Base-by-base conservation (phyloP, 2,888 invertebrate species). In the Ischnura elegans region DNA sequence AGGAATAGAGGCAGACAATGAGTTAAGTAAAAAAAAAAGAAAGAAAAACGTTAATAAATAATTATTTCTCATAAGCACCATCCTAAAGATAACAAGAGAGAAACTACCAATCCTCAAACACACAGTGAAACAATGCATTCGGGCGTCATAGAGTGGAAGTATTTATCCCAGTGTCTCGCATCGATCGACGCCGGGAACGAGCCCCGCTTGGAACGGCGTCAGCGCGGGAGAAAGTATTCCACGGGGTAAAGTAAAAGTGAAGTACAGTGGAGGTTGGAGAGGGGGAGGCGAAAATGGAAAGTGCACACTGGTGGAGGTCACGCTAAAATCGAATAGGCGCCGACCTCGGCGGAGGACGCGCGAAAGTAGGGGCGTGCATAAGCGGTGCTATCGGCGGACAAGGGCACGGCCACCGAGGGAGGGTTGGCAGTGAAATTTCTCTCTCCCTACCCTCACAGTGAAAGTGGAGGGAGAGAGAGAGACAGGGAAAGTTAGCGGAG, bases 281-380 rank as follows among this genome's bases (percentile, higher is more conserved):
- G 51, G 51, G 1, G 51, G 51, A 19, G 51, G 19, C 8, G 36
- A n/a, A 46, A 86, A 86, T 46, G 45, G 86, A 46, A 76, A 76
- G 76, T 46, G 86, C 46, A 46, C 25, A 86, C 25, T n/a, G n/a
- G n/a, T n/a, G 4, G 86, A 46, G 86, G 86, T 46, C 86, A 36
- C n/a, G 86, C 21, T 43, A 86, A 86, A 86, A 86, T 86, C 86
- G 86, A 86, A 86, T 86, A 45, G 86, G 42, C 86, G 46, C 86
- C 86, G 86, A 86, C 46, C 86, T 43, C 86, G 86, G 45, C 10
- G 76, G 76, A 76, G 76, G 76, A 76, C 36, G n/a, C 76, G 76
- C 45, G 25, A 21, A 25, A 19, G 25, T 29, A 10, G 36, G 86
- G 25, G 86, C 42, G 45, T 45, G 46, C 86, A 46, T 13, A 43